Evolutionary conservation across 2,113 vertebrate genomes (phyloP).

Genomic region (Hemicordylus capensis): DNA sequence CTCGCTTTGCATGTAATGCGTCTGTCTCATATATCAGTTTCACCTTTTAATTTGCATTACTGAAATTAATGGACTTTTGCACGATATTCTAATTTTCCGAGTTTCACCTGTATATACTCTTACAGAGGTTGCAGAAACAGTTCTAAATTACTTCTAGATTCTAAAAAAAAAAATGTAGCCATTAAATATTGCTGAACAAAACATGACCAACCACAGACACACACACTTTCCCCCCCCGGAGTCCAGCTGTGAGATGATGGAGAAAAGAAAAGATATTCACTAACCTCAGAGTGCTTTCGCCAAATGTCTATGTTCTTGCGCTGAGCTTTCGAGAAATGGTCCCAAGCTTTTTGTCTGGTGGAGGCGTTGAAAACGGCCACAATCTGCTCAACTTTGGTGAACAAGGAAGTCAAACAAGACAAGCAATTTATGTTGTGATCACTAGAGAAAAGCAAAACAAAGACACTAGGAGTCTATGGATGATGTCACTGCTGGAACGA

Average conservation of each 20-base stretch:
- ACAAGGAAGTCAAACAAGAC: slow-evolving; percentile 98
- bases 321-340: slow-evolving; percentile 99
- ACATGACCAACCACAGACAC: slow-evolving; percentile 65
- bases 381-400: slow-evolving; percentile 99
- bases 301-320: slow-evolving; percentile 99
- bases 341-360: slow-evolving; percentile 99
- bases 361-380: slow-evolving; percentile 97
- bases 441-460: slow-evolving; percentile 86
- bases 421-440: slow-evolving; percentile 96
- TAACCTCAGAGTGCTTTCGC: slow-evolving; percentile 99
- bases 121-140: slow-evolving; percentile 22
- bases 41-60: too few relatives aligned
- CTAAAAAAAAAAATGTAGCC: slow-evolving; percentile 43
- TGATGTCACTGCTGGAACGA: slow-evolving; percentile 77
- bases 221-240: slow-evolving; percentile 64
- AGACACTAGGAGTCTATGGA: slow-evolving; percentile 87
- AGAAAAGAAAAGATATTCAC: slow-evolving; percentile 85
- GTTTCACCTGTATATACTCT: too few relatives aligned
- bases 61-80: too few relatives aligned
- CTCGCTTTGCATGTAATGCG: too few relatives aligned
- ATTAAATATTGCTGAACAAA: slow-evolving; percentile 54
- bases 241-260: slow-evolving; percentile 81
- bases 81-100: too few relatives aligned
- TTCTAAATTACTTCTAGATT: slow-evolving; percentile 59
- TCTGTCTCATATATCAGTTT: too few relatives aligned